Conservation (phyloP, 2,797 vertebrate genomes). For the Poeciliopsis gracilis region DNA sequence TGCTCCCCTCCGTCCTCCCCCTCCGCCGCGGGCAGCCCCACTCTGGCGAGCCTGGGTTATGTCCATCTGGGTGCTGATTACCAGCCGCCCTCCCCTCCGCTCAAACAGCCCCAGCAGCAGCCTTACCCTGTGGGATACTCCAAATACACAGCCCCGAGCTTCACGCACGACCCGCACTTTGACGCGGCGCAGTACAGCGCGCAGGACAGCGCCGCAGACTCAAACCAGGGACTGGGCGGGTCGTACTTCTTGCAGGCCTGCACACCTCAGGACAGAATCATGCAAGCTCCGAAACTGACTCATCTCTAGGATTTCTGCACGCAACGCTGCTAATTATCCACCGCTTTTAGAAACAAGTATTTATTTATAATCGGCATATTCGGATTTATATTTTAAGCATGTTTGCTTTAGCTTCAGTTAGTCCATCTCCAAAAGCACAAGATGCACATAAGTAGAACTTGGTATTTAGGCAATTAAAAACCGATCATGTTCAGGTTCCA, state of each 20-base stretch:
- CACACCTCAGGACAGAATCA: conserved; percentile 89
- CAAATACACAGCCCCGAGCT: conserved; percentile 85
- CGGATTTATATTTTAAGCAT: conserved; percentile 6
- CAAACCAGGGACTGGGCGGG: conserved; percentile 43
- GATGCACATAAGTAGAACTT: conserved; percentile 1
- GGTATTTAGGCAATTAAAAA: conserved; percentile 21
- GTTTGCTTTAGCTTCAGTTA: background rate
- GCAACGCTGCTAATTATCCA: background rate
- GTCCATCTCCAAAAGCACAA: background rate
- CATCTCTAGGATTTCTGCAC: conserved; percentile 84
- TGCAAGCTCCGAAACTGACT: conserved; percentile 92
- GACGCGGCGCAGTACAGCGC: conserved; percentile 41
- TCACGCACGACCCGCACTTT: conserved; percentile 79
- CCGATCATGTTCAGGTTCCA: conserved; percentile 14
- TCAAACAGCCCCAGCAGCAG: conserved; percentile 79
- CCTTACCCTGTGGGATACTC: conserved; percentile 84
- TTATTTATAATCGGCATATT: conserved; percentile 28
- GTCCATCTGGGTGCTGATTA: conserved; percentile 71
- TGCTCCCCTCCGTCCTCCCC: conserved; percentile 79
- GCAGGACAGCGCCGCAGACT: conserved; percentile 62
- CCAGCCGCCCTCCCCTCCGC: conserved; percentile 88
- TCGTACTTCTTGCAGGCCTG: conserved; percentile 84
- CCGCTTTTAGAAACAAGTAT: background rate
- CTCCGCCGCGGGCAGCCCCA: conserved; percentile 85
- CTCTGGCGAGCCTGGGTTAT: conserved; percentile 82